phyloP scores from a whole-genome alignment of 1,140 invertebrate genomes.

The Eciton burchellii region DNA sequence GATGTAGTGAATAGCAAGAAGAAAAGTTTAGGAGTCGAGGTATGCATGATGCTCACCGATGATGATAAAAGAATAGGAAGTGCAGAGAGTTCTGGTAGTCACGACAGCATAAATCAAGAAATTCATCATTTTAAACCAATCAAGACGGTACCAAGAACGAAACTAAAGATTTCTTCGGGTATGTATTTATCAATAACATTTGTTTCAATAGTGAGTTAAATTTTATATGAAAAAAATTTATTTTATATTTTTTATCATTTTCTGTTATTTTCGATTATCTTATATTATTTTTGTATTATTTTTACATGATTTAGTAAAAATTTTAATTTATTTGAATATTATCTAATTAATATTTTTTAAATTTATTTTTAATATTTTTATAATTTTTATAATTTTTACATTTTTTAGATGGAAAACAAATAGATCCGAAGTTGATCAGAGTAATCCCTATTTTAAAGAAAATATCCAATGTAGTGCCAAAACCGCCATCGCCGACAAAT shows the following conservation, averaged over 20 bases:
- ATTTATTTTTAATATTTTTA: too few species aligned
- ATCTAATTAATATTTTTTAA: too few species aligned
- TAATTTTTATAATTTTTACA: constrained; percentile 24
- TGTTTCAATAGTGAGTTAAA: not conserved
- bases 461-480: constrained; percentile 75
- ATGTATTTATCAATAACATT: constrained; percentile 11
- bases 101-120: constrained; percentile 87
- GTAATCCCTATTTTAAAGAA: constrained; percentile 80
- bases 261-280: too few species aligned
- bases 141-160: constrained; percentile 85
- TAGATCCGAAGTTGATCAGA: constrained; percentile 83
- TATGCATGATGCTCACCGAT: constrained; percentile 77
- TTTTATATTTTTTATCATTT: too few species aligned
- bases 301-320: too few species aligned
- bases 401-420: constrained; percentile 81
- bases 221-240: not conserved
- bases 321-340: too few species aligned
- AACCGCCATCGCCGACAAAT: constrained; percentile 77
- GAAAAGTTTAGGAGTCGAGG: constrained; percentile 81
- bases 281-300: too few species aligned
- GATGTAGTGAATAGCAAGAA: constrained; percentile 85
- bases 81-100: constrained; percentile 84
- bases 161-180: constrained; percentile 81
- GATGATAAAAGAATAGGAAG: constrained; percentile 81
- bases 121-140: constrained; percentile 88